Base-by-base conservation (phyloP, 2,797 vertebrate species). In the Scolopax bukidnonensis region DNA sequence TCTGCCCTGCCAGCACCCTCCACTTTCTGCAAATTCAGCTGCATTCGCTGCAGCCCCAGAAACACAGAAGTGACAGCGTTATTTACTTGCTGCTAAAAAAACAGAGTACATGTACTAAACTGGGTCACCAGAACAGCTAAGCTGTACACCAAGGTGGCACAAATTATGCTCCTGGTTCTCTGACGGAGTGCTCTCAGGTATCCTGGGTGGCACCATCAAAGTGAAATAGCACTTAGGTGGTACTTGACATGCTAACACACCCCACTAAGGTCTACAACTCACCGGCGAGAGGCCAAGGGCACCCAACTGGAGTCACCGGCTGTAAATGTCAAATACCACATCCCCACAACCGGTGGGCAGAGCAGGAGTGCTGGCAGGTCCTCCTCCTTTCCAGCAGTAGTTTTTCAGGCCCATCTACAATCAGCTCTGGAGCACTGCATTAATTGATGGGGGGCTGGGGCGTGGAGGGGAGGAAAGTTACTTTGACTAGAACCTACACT, bases 291-390 rank as follows among this genome's bases (percentile, higher is more conserved):
- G 36, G 38, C 33, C 41, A 43, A 67, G 40, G 60, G 38, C 53
- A 43, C 36, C 30, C 3, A 4, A 10, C 27, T 2, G 1, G 28
- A 38, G 43, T 12, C 27, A 1, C 24, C 5, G 6, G 16, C 54
- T 25, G 23, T 4, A 10, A 43, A 36, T 16, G 18, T 2, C n/a
- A 41, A 79, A 54, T 17, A 21, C 4, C 30, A 28, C 20, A 41
- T 6, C 56, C 28, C 75, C 6, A 32, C 2, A 3, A 41, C 21
- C 18, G 2, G 5, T 0, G 4, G 57, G 54, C 45, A 78, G 32
- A 53, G 33, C 3, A 0, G 15, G 18, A 81, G 2, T 3, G 16
- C 15, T 30, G 40, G 36, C 40, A 54, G 30, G 33, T 8, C 23
- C 38, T 23, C 23, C n/a, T 19, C 30, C 4, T n/a, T 33, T 38